Conservation (phyloP, 2,797 vertebrate species). For the Anguilla marmorata region DNA sequence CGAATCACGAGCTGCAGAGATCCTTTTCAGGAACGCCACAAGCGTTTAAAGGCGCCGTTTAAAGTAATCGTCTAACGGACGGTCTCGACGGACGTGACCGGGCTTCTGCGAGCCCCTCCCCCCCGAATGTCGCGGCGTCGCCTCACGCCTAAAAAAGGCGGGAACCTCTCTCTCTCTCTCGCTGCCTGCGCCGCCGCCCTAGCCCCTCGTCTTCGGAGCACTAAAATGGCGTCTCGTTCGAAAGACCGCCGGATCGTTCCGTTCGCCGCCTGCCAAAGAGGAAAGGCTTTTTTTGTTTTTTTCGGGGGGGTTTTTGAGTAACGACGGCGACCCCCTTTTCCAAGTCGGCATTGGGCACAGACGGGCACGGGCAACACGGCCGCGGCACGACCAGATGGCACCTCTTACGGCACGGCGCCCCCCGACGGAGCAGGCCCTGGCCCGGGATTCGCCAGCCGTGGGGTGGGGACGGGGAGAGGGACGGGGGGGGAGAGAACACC, state of each 20-base stretch:
- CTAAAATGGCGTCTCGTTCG: background rate
- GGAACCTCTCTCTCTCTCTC: background rate
- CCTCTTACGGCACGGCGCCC: conserved; percentile 25
- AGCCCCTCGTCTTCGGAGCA: background rate
- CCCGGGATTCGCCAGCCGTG: conserved; percentile 18
- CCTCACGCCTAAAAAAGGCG: no score
- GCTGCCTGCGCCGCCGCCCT: no score
- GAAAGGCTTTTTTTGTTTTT: background rate
- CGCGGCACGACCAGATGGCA: conserved; percentile 24
- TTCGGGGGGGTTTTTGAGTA: no score
- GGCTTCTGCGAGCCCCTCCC: background rate
- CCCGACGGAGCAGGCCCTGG: conserved; percentile 17
- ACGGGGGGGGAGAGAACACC: background rate
- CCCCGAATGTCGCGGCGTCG: background rate
- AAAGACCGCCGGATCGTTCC: background rate
- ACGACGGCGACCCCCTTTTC: background rate
- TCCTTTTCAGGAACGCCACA: background rate
- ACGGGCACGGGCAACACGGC: conserved; percentile 2
- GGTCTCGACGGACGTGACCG: background rate
- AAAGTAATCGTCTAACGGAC: background rate
- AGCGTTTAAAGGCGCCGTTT: background rate
- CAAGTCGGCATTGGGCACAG: conserved; percentile 18
- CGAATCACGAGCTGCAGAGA: background rate
- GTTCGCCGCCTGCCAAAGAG: background rate
- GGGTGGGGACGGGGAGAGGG: no score